Conservation (phyloP, 2,888 invertebrate species). For the Proisotoma minuta region DNA sequence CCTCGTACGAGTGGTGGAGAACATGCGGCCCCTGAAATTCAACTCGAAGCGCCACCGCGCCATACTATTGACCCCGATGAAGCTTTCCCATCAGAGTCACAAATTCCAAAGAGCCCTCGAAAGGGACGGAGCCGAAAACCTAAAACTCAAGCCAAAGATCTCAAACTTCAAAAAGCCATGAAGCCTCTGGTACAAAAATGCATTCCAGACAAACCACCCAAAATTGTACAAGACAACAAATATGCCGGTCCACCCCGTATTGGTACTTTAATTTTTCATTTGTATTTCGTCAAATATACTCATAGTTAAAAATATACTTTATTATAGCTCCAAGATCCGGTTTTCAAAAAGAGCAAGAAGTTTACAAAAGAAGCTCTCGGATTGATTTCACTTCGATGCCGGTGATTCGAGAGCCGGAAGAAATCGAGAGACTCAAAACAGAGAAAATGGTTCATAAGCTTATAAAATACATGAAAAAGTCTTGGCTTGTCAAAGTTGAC, state of each 20-base stretch:
- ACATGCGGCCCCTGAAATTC: not conserved
- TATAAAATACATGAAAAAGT: slow-evolving; percentile 39
- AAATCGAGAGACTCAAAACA: slow-evolving; percentile 12
- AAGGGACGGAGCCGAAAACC: not conserved
- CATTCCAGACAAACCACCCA: slow-evolving; percentile 1
- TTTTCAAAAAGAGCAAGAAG: not conserved
- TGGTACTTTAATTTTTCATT: not conserved
- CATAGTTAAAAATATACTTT: too few relatives aligned
- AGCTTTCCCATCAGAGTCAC: not conserved
- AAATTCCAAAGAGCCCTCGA: not conserved
- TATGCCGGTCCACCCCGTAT: not conserved
- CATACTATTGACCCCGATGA: not conserved
- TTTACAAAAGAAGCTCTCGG: not conserved
- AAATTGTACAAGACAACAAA: not conserved
- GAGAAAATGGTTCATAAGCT: slow-evolving; percentile 34
- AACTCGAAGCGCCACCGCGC: not conserved
- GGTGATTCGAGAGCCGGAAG: slow-evolving; percentile 23
- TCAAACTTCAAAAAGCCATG: not conserved
- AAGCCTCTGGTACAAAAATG: slow-evolving; percentile 9
- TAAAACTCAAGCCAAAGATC: not conserved
- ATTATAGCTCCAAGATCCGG: too few relatives aligned
- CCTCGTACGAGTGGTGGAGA: not conserved
- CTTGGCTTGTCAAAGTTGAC: slow-evolving; percentile 33
- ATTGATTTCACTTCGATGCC: slow-evolving; percentile 38
- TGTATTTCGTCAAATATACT: too few relatives aligned